A percentile compares a stretch with the other conserved stretches of the same genome.
phyloP scores from a whole-genome alignment of 2,113 vertebrate species.

The Rousettus leschenaultii region DNA sequence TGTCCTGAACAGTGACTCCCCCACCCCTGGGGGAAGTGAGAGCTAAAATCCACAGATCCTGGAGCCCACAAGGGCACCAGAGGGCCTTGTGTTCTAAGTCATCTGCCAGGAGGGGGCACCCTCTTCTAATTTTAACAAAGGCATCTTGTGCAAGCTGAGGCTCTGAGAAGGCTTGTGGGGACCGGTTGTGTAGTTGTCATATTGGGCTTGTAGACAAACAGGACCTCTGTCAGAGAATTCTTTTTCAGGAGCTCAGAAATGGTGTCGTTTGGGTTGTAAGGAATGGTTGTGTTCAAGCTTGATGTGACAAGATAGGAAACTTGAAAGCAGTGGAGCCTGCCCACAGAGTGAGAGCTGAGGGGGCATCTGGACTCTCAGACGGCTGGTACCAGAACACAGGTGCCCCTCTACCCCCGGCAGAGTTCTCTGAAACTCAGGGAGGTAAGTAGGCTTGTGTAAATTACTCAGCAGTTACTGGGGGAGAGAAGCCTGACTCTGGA shows the following conservation, averaged over 20 bases:
- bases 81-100: not conserved
- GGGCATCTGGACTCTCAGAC: not conserved
- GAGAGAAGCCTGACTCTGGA: not conserved
- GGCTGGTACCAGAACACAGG: not conserved
- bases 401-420: not conserved
- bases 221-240: not conserved
- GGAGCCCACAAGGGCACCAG: not conserved
- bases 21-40: not conserved
- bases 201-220: not conserved
- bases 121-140: conserved; percentile 19
- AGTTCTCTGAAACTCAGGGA: not conserved
- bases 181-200: not conserved
- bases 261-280: not conserved
- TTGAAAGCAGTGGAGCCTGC: not conserved
- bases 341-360: not conserved
- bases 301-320: not conserved
- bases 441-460: not conserved
- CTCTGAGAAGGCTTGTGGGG: not conserved
- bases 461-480: not conserved
- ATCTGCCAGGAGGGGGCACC: conserved; percentile 38
- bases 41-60: not conserved
- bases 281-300: not conserved
- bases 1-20: not conserved
- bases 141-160: not conserved
- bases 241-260: not conserved